A percentile compares a stretch with the other conserved stretches of the same genome.
These are phyloP conservation scores for Buceros bicornis DNA, from an alignment of 2,797 vertebrate species.

Conservation along the genomic window DNA sequence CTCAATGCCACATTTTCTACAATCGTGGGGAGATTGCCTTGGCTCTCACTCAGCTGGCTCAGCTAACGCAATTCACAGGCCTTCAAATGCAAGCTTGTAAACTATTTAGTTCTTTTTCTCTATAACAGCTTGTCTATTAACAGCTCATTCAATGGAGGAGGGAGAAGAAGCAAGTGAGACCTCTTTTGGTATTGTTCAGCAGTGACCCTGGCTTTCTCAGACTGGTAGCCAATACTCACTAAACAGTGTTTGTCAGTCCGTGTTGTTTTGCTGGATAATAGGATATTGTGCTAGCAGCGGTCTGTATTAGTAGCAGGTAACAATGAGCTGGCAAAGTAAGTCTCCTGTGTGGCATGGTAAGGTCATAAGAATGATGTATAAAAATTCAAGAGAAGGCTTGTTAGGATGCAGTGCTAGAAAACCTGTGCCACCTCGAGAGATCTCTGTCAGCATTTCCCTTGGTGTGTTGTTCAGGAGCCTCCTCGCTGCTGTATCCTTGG, in stretches of 20 bases:
- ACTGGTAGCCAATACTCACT: constrained; percentile 2
- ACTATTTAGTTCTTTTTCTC: constrained; percentile 71
- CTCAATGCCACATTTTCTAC: constrained; percentile 66
- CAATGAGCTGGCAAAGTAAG: constrained; percentile 8
- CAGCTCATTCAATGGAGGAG: constrained; percentile 65
- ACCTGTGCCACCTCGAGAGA: neutral
- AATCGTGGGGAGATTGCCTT: constrained; percentile 68
- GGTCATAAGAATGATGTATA: neutral
- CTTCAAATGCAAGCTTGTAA: constrained; percentile 73
- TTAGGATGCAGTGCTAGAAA: neutral
- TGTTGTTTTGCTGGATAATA: constrained; percentile 58
- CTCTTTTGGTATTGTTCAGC: constrained; percentile 64
- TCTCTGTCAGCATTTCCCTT: neutral
- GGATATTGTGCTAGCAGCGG: constrained; percentile 22
- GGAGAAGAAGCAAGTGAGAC: constrained; percentile 62
- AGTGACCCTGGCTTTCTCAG: constrained; percentile 38
- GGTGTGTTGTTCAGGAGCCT: neutral
- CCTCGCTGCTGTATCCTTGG: neutral
- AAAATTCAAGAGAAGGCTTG: neutral
- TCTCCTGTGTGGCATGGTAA: neutral
- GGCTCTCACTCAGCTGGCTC: constrained; percentile 74
- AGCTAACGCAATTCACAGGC: constrained; percentile 65
- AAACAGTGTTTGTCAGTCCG: constrained; percentile 41
- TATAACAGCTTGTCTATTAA: constrained; percentile 75
- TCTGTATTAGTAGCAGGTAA: constrained; percentile 26